Base-by-base conservation (phyloP, 2,888 invertebrate genomes). In the Drepana falcataria region DNA sequence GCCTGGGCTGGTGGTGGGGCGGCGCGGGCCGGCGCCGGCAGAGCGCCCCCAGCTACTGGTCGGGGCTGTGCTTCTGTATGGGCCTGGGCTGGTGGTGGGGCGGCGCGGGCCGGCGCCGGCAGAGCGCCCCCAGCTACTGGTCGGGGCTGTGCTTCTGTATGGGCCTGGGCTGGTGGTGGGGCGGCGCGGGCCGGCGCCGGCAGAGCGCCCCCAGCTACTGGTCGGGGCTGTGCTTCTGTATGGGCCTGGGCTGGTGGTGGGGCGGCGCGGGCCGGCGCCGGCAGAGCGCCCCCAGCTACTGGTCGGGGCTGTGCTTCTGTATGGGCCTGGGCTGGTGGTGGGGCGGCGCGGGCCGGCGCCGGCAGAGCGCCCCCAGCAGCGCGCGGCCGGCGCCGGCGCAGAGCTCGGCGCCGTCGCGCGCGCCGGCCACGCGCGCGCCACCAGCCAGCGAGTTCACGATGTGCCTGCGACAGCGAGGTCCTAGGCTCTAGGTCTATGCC, bases 321-420 rank as follows among this genome's bases (percentile, higher is more conserved):
- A 54, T 34, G 52, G 41, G 53, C 9, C 54, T 52, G 52, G n/a
- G 58, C 5, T 48, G 48, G 49, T 35, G 44, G 51, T 52, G 59
- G 0, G 21, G 21, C 21, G 21, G 21, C 55, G 58, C 57, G 58
- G 60, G 61, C 51, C 66, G 68, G 33, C 65, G 64, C 44, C 60
- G 47, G 44, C 53, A 57, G 49, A 71, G 63, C 2, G 84, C 78
- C 2, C 66, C 67, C 4, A 77, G 73, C 53, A 90, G 71, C 21
- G 85, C 83, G 21, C 85, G 76, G 1, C 75, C 91, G 0, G 84
- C 59, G 3, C 48, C 57, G 0, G 56, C 68, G 65, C 87, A 86
- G 58, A 91, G 68, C 72, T 91, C 94, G 69, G 92, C 88, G 55
- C 94, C 94, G 86, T 94, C 94, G 4, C 93, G 83, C 9, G 93